These are phyloP conservation scores for Carassius auratus DNA, from an alignment of 2,113 vertebrate species.

Conservation along the genomic window DNA sequence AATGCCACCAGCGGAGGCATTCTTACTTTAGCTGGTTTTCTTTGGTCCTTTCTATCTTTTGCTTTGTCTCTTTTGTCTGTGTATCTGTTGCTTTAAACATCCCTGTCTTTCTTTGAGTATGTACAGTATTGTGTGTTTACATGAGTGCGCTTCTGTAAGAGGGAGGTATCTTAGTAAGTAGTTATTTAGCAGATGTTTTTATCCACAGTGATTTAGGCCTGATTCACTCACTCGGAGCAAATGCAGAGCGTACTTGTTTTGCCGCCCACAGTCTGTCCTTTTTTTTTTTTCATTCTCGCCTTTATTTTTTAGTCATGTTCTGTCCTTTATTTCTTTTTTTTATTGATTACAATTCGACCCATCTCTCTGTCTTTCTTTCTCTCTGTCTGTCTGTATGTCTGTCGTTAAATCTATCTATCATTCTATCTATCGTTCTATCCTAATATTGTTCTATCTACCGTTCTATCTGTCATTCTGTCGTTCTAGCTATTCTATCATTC, in stretches of 20 bases:
- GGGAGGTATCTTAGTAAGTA: neutral
- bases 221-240: neutral
- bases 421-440: no score
- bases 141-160: neutral
- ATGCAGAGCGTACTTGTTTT: neutral
- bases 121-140: neutral
- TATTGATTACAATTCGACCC: neutral
- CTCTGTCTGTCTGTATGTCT: neutral
- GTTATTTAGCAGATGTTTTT: neutral
- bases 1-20: slow-evolving; percentile 17
- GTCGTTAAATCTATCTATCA: neutral
- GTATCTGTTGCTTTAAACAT: neutral
- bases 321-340: neutral
- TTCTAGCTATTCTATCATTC: no score
- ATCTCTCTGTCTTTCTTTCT: neutral
- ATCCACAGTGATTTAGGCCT: neutral
- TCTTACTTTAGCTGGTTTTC: slow-evolving; percentile 2
- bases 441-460: no score
- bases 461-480: no score
- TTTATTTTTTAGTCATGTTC: neutral
- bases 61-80: neutral
- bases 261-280: neutral
- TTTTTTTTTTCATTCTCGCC: neutral
- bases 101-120: neutral
- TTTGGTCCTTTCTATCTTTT: neutral